Conservation (phyloP, 2,113 vertebrate genomes). For the Lucifuga dentata region DNA sequence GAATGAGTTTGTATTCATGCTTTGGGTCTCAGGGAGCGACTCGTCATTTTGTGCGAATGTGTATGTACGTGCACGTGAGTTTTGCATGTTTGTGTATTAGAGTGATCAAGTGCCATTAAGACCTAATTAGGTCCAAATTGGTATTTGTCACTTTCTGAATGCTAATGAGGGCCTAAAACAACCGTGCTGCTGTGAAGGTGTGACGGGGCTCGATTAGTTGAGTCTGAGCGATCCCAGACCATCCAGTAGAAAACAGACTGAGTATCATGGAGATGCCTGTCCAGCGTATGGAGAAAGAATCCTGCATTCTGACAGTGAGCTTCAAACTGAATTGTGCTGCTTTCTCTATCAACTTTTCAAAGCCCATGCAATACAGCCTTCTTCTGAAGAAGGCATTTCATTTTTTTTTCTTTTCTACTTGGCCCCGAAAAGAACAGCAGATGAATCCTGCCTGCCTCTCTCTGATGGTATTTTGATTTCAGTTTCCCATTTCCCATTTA, state of each 20-base stretch:
- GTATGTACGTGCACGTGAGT: neutral
- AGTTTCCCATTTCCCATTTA: conserved; percentile 85
- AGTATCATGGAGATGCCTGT: conserved; percentile 9
- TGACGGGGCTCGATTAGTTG: conserved; percentile 41
- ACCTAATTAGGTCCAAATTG: conserved; percentile 74
- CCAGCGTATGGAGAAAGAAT: conserved; percentile 10
- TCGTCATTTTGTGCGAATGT: conserved; percentile 7
- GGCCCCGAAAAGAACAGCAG: conserved; percentile 52
- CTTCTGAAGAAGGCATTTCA: conserved; percentile 64
- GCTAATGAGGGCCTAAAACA: conserved; percentile 49
- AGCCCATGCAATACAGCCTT: conserved; percentile 66
- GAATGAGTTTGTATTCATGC: conserved; percentile 58
- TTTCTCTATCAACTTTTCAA: conserved; percentile 46
- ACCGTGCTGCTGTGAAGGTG: conserved; percentile 28
- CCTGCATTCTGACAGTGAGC: neutral
- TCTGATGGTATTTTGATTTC: conserved; percentile 82
- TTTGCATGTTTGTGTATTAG: conserved; percentile 52
- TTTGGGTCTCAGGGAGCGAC: conserved; percentile 29
- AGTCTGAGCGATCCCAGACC: conserved; percentile 32
- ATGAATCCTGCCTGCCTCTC: conserved; percentile 65
- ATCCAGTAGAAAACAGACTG: conserved; percentile 3
- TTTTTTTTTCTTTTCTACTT: conserved; percentile 37
- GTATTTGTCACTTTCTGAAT: conserved; percentile 62
- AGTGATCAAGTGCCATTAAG: conserved; percentile 73
- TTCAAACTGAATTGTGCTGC: conserved; percentile 27